Conservation (phyloP, 2,113 vertebrate species). For the Pteropus alecto region DNA sequence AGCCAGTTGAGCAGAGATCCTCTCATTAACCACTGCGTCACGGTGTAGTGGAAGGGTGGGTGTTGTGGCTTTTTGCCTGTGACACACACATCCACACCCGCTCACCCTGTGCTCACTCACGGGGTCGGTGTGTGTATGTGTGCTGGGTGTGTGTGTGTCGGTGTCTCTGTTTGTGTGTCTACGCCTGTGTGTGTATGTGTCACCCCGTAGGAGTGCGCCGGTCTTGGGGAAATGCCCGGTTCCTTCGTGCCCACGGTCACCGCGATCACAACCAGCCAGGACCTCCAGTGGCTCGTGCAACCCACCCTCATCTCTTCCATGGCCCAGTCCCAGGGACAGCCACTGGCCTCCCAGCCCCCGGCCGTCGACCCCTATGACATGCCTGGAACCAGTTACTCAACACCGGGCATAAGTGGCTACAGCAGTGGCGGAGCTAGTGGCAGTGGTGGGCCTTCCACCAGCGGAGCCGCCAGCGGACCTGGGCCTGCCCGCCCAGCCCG, state of each 20-base stretch:
- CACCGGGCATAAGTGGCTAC: conserved; percentile 79
- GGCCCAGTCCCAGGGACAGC: conserved; percentile 90
- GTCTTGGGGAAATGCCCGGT: conserved; percentile 93
- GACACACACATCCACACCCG: conserved; percentile 77
- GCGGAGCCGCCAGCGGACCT: conserved; percentile 79
- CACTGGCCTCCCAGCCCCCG: conserved; percentile 78
- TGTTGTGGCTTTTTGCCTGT: conserved; percentile 77
- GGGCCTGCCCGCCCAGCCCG: conserved; percentile 85
- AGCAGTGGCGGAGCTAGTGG: conserved; percentile 48
- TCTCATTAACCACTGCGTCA: conserved; percentile 81
- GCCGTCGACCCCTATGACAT: conserved; percentile 92
- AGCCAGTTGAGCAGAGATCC: conserved; percentile 77
- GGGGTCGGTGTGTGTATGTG: conserved; percentile 74
- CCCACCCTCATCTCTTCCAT: conserved; percentile 96
- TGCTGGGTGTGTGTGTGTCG: conserved; percentile 64
- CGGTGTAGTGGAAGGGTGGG: conserved; percentile 79
- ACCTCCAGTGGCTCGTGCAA: conserved; percentile 98
- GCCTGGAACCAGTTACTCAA: conserved; percentile 92
- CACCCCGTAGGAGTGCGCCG: conserved; percentile 84
- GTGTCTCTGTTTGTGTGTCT: conserved; percentile 63
- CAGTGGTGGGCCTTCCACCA: conserved; percentile 80
- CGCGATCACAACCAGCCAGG: conserved; percentile 97
- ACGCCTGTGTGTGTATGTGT: conserved; percentile 71
- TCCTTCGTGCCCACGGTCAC: conserved; percentile 98
- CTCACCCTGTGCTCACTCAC: conserved; percentile 77